A percentile compares a stretch with the other conserved stretches of the same genome.
Evolutionary conservation across 2,113 vertebrate species (phyloP).

Genomic region (Poecile atricapillus): DNA sequence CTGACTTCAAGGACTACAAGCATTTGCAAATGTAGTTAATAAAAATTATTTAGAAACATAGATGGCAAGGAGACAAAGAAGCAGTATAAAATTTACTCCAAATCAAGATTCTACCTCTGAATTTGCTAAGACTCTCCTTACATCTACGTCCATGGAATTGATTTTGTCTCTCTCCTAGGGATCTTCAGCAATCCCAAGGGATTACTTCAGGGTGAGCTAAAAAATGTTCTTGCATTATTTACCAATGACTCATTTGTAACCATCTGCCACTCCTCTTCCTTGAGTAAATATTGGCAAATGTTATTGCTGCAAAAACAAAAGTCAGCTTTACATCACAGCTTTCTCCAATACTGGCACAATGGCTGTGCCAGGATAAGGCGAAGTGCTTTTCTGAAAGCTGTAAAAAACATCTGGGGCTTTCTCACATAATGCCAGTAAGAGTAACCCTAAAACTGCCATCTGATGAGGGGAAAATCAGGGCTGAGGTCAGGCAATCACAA

Average conservation of each 20-base stretch:
- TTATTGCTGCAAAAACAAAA: slow-evolving; percentile 9
- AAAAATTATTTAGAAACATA: not conserved
- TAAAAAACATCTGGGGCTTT: not conserved
- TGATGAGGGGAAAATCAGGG: not conserved
- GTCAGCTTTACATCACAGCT: not conserved
- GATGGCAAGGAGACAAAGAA: not conserved
- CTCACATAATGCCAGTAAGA: not conserved
- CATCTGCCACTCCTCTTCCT: slow-evolving; percentile 39
- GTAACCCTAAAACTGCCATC: not conserved
- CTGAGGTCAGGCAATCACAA: not conserved
- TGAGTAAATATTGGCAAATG: slow-evolving; percentile 47
- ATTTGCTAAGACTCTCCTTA: not conserved
- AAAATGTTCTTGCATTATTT: slow-evolving; percentile 28
- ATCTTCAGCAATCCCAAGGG: not conserved
- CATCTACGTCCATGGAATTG: not conserved
- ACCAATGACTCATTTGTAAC: slow-evolving; percentile 24
- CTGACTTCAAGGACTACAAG: not conserved
- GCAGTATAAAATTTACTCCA: not conserved
- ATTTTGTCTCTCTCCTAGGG: not conserved
- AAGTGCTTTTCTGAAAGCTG: not conserved
- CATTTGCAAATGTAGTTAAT: not conserved
- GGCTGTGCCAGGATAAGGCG: not conserved
- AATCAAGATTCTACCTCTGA: not conserved
- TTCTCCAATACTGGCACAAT: slow-evolving; percentile 5
- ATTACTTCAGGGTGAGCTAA: not conserved